Conservation (phyloP, 1,140 invertebrate genomes). For the Aphis craccivora region DNA sequence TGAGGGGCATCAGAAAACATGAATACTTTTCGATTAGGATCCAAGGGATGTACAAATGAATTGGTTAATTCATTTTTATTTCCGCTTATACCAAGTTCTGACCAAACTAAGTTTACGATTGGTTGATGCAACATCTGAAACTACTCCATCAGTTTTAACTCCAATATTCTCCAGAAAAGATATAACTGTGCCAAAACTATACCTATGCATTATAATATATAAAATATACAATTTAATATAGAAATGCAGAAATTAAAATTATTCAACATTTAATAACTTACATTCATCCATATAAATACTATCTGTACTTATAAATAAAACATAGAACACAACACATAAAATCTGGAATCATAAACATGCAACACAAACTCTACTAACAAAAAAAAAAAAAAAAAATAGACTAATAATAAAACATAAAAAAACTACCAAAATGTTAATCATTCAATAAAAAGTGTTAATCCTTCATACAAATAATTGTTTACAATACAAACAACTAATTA, state of each 20-base stretch:
- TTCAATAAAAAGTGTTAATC: neutral
- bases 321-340: neutral
- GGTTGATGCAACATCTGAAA: neutral
- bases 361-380: neutral
- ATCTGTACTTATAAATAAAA: neutral
- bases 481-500: neutral
- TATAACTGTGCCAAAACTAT: neutral
- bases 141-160: neutral
- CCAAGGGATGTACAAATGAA: neutral
- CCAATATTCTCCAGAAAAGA: neutral
- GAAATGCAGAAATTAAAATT: neutral
- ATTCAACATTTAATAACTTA: conserved; percentile 5
- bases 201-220: neutral
- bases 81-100: neutral
- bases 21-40: neutral
- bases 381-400: neutral
- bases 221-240: conserved; percentile 6
- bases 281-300: neutral
- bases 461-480: neutral
- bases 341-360: neutral
- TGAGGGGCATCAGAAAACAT: neutral
- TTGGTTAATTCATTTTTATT: neutral
- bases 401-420: neutral
- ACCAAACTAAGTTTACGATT: neutral
- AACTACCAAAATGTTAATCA: neutral